Base-by-base conservation (phyloP, 2,113 vertebrate genomes). In the Okapia johnstoni region DNA sequence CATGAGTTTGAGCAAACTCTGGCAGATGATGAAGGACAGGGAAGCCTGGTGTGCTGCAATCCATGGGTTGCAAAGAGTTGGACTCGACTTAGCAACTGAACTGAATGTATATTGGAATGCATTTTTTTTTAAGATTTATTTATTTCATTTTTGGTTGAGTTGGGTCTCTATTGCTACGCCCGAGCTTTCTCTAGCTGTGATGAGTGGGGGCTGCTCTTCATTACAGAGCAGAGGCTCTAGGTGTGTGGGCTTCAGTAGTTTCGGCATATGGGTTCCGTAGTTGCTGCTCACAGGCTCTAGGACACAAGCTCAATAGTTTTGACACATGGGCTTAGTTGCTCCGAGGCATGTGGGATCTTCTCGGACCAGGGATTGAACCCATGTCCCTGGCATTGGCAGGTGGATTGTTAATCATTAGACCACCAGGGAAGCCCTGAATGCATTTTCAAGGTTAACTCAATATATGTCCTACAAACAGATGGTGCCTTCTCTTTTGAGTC, bases 181-280 rank as follows among this genome's bases (percentile, higher is more conserved):
- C 0, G 2, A 76, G 21, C 36, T 76, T 76, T 76, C 66, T 73
- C 23, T 73, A 73, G 21, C 21, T 73, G 11, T 25, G 36, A 2
- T 25, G 70, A 73, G 21, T 43, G 5, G 36, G 70, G 36, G 21
- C 36, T 73, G 70, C 70, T 43, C 21, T 73, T 43, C 0, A 0
- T 43, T 25, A 43, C 0, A 0, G 70, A 43, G 70, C 1, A 0
- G 21, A 73, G 70, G 36, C 36, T 43, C 21, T 43, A 23, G 21
- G 70, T 43, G 21, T 43, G 70, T 25, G 36, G 70, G 21, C 36
- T 73, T 43, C 36, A 14, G 36, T 21, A 70, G 70, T 73, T 43
- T 40, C 0, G 0, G 19, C 70, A 14, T 14, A 21, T 25, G 21
- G 66, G 36, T 73, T 73, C 36, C 25, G 36, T 40, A 40, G 66